Conservation (phyloP, 2,888 invertebrate genomes). For the Eupithecia inturbata region DNA sequence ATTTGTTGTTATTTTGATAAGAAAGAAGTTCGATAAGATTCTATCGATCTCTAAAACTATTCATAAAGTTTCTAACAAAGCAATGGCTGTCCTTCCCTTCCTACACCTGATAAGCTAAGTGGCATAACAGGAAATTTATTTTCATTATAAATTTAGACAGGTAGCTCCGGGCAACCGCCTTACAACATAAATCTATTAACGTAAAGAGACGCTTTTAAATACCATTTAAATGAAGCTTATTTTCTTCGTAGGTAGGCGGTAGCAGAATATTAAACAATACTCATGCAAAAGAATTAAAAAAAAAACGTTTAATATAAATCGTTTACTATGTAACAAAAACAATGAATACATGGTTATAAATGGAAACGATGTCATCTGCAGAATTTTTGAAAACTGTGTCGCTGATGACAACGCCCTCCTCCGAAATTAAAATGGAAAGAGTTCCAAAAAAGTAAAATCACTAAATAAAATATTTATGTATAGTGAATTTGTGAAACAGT, state of each 20-base stretch:
- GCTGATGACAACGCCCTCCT: no score
- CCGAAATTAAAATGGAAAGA: no score
- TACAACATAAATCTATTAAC: not conserved
- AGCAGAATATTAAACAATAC: not conserved
- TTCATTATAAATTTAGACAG: constrained; percentile 3
- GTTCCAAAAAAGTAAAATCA: no score
- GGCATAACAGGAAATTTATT: not conserved
- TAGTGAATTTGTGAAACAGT: no score
- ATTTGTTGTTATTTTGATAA: not conserved
- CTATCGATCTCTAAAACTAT: not conserved
- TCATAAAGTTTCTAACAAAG: not conserved
- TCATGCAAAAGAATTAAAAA: no score
- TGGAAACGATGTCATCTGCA: no score
- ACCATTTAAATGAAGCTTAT: not conserved
- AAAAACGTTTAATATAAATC: no score
- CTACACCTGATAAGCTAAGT: not conserved
- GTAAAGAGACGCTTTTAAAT: not conserved
- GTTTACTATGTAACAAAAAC: no score
- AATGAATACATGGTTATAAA: no score
- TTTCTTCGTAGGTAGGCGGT: not conserved
- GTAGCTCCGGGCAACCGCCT: not conserved
- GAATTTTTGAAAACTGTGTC: no score
- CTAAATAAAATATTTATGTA: no score
- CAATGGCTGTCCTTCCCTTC: not conserved
- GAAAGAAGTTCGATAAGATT: no score